Evolutionary conservation across 2,113 vertebrate genomes (phyloP), one percentile per base, ranked within the genome.

Genomic region (Notechis scutatus): DNA sequence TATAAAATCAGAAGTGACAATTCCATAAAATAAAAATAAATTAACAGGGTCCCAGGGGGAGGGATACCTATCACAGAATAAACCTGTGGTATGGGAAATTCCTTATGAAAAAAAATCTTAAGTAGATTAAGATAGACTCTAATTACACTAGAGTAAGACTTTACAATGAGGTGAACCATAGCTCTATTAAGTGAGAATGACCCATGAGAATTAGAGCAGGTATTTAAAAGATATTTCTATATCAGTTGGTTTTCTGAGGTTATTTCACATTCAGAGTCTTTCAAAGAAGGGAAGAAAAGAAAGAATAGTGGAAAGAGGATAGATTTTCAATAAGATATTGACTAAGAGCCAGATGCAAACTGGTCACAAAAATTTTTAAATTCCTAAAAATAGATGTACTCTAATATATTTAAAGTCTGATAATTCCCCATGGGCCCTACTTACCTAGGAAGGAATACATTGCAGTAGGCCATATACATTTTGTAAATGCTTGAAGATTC

Each of bases 401-500:
- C 34, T 20, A 55, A 34, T 56, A 21, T 34, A 54, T 39, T 34
- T 87, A 47, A 87, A 45, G 15, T n/a, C 12, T 2, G 24, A 50
- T 87, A 87, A 8, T 39, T 39, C 15, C 11, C 14, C n/a, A 12
- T 85, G 90, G 1, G 0, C 88, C 90, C 61, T 92, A 20, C 10
- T 1, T 91, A 55, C 61, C 45, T 1, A 12, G 2, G 24, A 0
- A 39, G 26, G 39, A 94, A n/a, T 57, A 0, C 0, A 69, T 93
- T 74, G 85, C 34, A 15, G 89, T n/a, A 74, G 23, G 0, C 55
- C 4, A 1, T 4, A 0, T 26, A 91, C 1, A 21, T 20, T 4
- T 23, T 91, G 1, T 34, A 0, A 4, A n/a, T 0, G 4, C 91
- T 29, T 34, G 3, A 94, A 74, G 86, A 42, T 86, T 0, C 0